A percentile compares a stretch with the other conserved stretches of the same genome.
These are phyloP conservation scores for Trachelus troglodyta DNA, from an alignment of 2,888 invertebrate species.

Conservation along the genomic window DNA sequence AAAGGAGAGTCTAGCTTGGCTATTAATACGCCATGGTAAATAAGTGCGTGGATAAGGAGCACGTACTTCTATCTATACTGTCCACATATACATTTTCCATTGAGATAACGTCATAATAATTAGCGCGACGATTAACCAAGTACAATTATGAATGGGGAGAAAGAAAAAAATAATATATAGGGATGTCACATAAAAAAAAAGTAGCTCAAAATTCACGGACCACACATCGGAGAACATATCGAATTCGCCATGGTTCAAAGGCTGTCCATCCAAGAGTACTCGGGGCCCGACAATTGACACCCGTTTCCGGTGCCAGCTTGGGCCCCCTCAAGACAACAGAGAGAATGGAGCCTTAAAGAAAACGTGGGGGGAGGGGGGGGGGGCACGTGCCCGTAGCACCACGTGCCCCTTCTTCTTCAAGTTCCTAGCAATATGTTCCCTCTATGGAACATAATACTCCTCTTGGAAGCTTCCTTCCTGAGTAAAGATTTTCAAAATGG, in stretches of 20 bases:
- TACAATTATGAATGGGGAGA: background rate
- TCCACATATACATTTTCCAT: background rate
- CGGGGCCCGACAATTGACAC: slow-evolving; percentile 51
- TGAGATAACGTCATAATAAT: background rate
- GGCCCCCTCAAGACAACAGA: slow-evolving; percentile 1
- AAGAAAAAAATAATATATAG: background rate
- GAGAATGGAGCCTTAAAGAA: background rate
- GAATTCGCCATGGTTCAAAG: background rate
- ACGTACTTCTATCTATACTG: background rate
- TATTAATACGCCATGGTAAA: background rate
- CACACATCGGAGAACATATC: background rate
- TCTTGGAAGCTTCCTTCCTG: slow-evolving; percentile 52
- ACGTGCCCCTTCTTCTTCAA: slow-evolving; percentile 37
- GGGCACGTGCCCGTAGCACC: slow-evolving; percentile 48
- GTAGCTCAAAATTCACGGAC: background rate
- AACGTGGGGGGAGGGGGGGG: background rate
- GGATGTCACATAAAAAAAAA: background rate
- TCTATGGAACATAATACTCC: slow-evolving; percentile 48
- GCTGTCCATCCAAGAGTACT: slow-evolving; percentile 21
- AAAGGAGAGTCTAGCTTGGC: background rate
- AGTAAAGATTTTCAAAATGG: background rate
- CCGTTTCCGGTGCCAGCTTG: slow-evolving; percentile 43
- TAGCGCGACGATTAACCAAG: background rate
- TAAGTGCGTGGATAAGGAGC: background rate
- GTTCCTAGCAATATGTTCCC: slow-evolving; percentile 41